Base-by-base conservation (phyloP, 2,888 invertebrate species). In the Thumatha senex region DNA sequence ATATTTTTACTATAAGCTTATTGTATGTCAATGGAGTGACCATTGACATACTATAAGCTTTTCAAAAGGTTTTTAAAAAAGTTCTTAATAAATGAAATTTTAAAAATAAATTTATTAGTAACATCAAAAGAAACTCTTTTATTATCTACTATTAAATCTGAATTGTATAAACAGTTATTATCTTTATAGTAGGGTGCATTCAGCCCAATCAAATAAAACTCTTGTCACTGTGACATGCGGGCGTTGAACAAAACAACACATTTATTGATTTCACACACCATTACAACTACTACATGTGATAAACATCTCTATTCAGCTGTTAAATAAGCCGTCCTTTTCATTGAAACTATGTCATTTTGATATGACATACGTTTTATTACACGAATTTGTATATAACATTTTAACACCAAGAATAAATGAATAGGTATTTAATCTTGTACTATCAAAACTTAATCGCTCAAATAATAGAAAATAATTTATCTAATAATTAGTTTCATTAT, bases 181-280 rank as follows among this genome's bases (percentile, higher is more conserved):
- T 69, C 60, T 64, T 67, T 66, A 73, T 69, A 61, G 70, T 72
- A 72, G 78, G 78, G 73, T 73, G 71, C 57, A 66, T 64, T 70
- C 67, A 68, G 72, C 66, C 68, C 70, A 64, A 66, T 69, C 71
- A 71, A 74, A 76, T 74, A 69, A 72, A 72, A 74, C 67, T 72
- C 59, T 74, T 71, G 63, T 62, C 52, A 47, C 46, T 56, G 63
- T 66, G 76, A 70, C 75, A 86, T 85, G 80, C 84, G 83, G 84
- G 83, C 75, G 73, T 62, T 62, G 65, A 64, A 80, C 76, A 77
- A 78, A 76, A 71, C 74, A 72, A 75, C 72, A 67, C 70, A 76
- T 79, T 82, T 80, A 83, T 82, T 76, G 78, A 76, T 81, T 80
- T 78, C 70, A 76, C 76, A 78, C 76, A 76, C 75, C 73, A 73